Conservation (phyloP, 2,797 vertebrate species). For the Amphiprion clarkii region DNA sequence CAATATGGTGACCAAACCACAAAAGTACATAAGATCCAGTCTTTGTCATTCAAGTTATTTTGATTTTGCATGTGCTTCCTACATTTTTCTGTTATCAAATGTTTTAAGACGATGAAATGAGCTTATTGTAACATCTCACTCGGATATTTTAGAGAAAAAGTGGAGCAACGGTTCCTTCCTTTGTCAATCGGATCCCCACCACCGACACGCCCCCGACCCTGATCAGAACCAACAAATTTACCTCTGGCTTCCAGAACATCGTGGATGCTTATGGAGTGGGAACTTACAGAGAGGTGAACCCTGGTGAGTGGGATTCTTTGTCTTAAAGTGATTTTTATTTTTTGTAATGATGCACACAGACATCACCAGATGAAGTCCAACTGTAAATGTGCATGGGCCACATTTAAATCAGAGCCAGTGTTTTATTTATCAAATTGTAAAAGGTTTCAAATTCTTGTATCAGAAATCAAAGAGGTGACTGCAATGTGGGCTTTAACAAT, state of each 20-base stretch:
- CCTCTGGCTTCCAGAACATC: conserved; percentile 97
- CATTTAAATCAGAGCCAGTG: not conserved
- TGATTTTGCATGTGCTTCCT: not conserved
- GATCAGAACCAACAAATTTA: conserved; percentile 97
- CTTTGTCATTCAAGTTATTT: not conserved
- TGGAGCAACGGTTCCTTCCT: conserved; percentile 93
- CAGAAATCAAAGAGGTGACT: not conserved
- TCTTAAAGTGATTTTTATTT: not conserved
- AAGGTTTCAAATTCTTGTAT: not conserved
- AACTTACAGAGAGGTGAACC: conserved; percentile 96
- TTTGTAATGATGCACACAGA: not conserved
- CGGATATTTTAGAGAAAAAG: conserved; percentile 89
- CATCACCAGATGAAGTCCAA: not conserved
- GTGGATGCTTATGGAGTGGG: conserved; percentile 97
- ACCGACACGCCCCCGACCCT: conserved; percentile 94
- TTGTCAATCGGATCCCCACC: conserved; percentile 95
- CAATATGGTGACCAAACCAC: not conserved
- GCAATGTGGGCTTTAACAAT: no score
- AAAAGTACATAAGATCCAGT: not conserved
- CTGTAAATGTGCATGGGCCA: not conserved
- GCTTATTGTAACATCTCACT: not conserved
- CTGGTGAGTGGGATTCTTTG: conserved; percentile 83
- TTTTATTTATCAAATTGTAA: not conserved
- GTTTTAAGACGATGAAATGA: not conserved
- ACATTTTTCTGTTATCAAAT: not conserved